Evolutionary conservation across 2,888 invertebrate genomes (phyloP), one percentile per base, ranked within the genome.

Genomic region (Drosophila multiciliata): DNA sequence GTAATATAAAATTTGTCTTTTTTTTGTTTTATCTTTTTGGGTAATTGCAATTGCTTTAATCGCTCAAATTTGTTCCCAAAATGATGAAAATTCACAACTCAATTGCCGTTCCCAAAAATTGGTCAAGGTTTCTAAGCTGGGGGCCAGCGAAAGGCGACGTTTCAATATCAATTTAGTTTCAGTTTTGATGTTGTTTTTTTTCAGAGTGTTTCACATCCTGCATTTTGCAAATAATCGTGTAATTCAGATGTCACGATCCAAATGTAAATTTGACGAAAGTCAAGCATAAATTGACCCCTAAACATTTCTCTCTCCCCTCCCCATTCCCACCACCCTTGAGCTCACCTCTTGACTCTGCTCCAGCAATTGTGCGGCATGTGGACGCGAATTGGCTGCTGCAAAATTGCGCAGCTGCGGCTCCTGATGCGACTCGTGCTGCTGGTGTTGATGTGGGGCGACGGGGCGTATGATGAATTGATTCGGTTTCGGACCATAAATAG

Each of bases 281-380:
- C 45, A 64, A 65, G 50, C 69, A 50, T 49, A 76, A 63, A 32
- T 42, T 75, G 73, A 75, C 73, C 78, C 73, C 73, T 26, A 55
- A 29, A 40, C 48, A 57, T 57, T 26, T 26, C 61, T 42, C 49
- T 33, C 8, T 23, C 38, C 15, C 11, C 2, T 6, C 11, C 5
- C 26, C 26, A 3, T 26, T 26, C 2, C 45, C 15, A 9, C 26
- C 23, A 2, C 40, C 20, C 8, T 8, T 40, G 4, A 11, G 42
- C 91, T 91, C 76, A 92, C 92, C 92, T 92, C 92, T 74, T 92
- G 92, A 75, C 92, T 92, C 73, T 92, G 92, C 73, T 92, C 92
- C 79, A 92, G 83, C 75, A 91, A 74, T 62, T 91, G 91, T 42
- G 89, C 89, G 40, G 91, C 91, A 68, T 92, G 92, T 67, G 92